Base-by-base conservation (phyloP, 2,113 vertebrate genomes). In the Scomber scombrus region DNA sequence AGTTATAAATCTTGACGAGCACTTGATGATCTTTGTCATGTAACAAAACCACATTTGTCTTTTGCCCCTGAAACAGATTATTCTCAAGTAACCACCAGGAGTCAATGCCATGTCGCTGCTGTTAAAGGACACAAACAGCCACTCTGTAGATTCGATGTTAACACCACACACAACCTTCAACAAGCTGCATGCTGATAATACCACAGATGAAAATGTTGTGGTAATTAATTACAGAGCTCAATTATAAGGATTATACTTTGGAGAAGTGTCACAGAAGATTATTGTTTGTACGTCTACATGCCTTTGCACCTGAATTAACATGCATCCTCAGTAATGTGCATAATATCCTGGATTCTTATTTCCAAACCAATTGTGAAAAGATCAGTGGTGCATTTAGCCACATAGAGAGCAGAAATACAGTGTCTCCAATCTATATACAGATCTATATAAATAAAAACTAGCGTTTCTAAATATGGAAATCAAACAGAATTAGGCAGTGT, bases 121-220 rank as follows among this genome's bases (percentile, higher is more conserved):
- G 94, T 95, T 93, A 94, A 96, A 94, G 94, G 93, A 81, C 93
- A 95, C 89, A 94, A 95, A 93, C 96, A 97, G 92, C 95, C 94
- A 88, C 95, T 96, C 89, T 98, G 96, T 97, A 98, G 96, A 97
- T 97, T 97, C 94, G 95, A 96, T 91, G 86, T 96, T 91, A 95
- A 94, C 93, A 93, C 94, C 94, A 94, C 95, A 94, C 96, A 95
- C 95, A 95, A 95, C 90, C 93, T 95, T 94, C 96, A 95, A 95
- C 96, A 96, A 96, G 96, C 97, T 96, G 97, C 97, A 97, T 98
- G 96, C 95, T 96, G 95, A 97, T 69, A 70, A 82, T 61, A 54
- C 81, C 70, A 49, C 77, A 61, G 29, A 80, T 43, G 43, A 74
- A 73, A 54, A 75, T 1, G 47, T 16, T 77, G 63, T 40, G 34